Evolutionary conservation across 2,797 vertebrate species (phyloP).

Genomic region (Brotula barbata): DNA sequence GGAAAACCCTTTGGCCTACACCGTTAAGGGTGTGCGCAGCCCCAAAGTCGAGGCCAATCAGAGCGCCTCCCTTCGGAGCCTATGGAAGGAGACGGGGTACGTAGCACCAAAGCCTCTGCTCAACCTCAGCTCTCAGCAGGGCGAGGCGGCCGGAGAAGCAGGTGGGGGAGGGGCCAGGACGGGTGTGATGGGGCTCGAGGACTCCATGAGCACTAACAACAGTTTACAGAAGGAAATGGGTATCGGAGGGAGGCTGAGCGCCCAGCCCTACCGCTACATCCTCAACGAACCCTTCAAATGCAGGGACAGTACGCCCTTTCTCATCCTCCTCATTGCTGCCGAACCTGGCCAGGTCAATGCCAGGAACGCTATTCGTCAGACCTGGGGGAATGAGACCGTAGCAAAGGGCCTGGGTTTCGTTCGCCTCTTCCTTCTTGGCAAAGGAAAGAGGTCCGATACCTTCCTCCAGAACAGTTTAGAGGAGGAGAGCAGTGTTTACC

Average conservation of each 20-base stretch:
- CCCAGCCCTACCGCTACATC: conserved; percentile 90
- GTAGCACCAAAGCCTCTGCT: conserved; percentile 83
- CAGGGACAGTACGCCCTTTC: conserved; percentile 85
- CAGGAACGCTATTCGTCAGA: conserved; percentile 92
- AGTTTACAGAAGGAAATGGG: conserved; percentile 92
- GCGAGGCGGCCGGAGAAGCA: conserved; percentile 76
- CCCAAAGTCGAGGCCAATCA: conserved; percentile 89
- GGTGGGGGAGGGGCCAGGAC: conserved; percentile 59
- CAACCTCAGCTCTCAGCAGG: conserved; percentile 86
- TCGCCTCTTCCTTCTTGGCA: conserved; percentile 90
- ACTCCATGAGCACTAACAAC: conserved; percentile 90
- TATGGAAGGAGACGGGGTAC: conserved; percentile 85
- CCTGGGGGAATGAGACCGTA: conserved; percentile 94
- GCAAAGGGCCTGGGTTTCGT: conserved; percentile 86
- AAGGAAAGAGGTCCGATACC: conserved; percentile 75
- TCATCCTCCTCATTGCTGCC: conserved; percentile 91
- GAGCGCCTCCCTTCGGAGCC: conserved; percentile 82
- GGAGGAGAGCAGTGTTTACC: conserved; percentile 89
- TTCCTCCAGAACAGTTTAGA: conserved; percentile 86
- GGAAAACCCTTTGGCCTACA: conserved; percentile 92
- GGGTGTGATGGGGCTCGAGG: conserved; percentile 87
- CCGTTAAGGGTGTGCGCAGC: conserved; percentile 87
- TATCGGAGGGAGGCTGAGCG: conserved; percentile 83
- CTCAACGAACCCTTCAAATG: conserved; percentile 94
- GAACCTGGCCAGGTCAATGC: conserved; percentile 90